These are phyloP conservation scores for Abscondita cerata DNA, from an alignment of 2,888 invertebrate species.

Conservation along the genomic window DNA sequence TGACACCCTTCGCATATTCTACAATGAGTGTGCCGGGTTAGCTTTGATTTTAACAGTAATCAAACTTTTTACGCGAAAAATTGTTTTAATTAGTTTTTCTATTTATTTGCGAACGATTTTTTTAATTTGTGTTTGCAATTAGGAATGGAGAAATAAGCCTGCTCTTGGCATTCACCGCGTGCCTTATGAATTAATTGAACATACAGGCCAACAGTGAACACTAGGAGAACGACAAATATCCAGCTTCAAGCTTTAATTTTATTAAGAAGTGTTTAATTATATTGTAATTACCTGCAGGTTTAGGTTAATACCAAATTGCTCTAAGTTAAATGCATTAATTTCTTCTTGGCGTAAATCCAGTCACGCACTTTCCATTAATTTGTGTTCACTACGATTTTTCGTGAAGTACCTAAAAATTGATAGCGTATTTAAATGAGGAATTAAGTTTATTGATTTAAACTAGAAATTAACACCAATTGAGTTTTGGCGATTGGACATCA, in stretches of 20 bases:
- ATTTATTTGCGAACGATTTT: neutral
- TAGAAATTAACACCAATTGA: too few species aligned
- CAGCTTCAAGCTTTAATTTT: conserved; percentile 2
- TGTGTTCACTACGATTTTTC: too few species aligned
- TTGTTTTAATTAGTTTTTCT: conserved; percentile 17
- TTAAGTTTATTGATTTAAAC: too few species aligned
- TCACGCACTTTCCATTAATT: too few species aligned
- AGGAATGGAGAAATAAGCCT: conserved; percentile 67
- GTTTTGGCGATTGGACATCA: too few species aligned
- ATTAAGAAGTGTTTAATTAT: conserved; percentile 4
- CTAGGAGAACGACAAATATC: conserved; percentile 79
- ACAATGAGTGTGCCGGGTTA: conserved; percentile 29
- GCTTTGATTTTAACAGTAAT: conserved; percentile 29
- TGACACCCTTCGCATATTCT: conserved; percentile 25
- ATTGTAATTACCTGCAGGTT: too few species aligned
- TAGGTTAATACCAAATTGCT: too few species aligned
- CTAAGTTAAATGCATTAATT: too few species aligned
- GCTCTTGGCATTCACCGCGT: conserved; percentile 99
- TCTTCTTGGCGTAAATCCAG: too few species aligned
- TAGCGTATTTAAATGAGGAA: too few species aligned
- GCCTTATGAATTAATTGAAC: conserved; percentile 86
- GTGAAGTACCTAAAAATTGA: too few species aligned
- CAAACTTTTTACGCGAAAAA: conserved; percentile 17
- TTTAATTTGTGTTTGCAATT: neutral
- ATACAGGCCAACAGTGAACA: conserved; percentile 97